Conservation (phyloP, 1,140 invertebrate species). For the Leptonema lineaticorne region DNA sequence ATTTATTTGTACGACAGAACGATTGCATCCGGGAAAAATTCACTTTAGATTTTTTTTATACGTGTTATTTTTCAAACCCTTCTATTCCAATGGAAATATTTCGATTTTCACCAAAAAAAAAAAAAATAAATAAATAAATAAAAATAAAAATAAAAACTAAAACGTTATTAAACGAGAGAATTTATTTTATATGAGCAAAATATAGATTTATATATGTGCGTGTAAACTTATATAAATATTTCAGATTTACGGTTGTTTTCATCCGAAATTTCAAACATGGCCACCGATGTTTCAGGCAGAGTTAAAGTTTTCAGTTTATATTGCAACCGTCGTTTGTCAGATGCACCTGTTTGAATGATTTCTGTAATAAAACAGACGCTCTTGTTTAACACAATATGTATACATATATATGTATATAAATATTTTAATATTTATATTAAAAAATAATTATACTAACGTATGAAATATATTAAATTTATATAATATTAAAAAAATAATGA, state of each 20-base stretch:
- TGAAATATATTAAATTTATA: too few species aligned
- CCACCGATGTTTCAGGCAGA: constrained; percentile 13
- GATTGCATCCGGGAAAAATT: constrained; percentile 7
- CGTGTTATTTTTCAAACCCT: too few species aligned
- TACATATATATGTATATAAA: background rate
- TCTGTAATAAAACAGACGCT: background rate
- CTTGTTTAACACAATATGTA: background rate
- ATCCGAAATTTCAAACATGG: constrained; percentile 17
- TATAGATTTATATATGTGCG: background rate
- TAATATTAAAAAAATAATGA: too few species aligned
- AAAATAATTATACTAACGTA: too few species aligned
- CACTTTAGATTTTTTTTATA: too few species aligned
- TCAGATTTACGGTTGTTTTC: background rate
- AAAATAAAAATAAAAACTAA: too few species aligned
- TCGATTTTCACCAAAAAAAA: background rate
- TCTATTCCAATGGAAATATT: background rate
- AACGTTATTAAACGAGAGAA: too few species aligned
- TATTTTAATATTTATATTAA: too few species aligned
- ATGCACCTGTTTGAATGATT: constrained; percentile 25
- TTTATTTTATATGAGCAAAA: too few species aligned
- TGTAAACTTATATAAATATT: background rate
- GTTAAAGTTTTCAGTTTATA: constrained; percentile 12
- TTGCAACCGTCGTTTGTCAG: constrained; percentile 34
- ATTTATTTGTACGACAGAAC: too few species aligned
- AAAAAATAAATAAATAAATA: too few species aligned